Base-by-base conservation (phyloP, 2,113 vertebrate species). In the Mormoops blainvillei region DNA sequence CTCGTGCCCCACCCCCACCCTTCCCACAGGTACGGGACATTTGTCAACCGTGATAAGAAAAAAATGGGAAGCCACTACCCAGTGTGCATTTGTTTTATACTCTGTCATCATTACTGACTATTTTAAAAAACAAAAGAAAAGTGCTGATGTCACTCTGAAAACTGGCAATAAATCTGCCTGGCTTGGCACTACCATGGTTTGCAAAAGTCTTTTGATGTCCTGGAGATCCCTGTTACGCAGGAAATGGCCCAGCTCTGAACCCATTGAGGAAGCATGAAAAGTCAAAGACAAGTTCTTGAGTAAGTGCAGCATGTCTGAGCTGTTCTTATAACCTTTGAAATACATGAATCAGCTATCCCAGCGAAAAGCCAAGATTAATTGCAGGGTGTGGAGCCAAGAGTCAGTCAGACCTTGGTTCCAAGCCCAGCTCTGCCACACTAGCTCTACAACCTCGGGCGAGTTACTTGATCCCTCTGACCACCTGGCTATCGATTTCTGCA, bases 191-290 rank as follows among this genome's bases (percentile, higher is more conserved):
- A 74, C 73, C 80, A 67, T 2, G 11, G 93, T 84, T 82, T 78
- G 83, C 41, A 7, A 16, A 9, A 68, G 54, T 31, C 73, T 52
- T 70, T 24, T 95, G 88, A 95, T 96, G 89, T 92, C 95, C 94
- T 81, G 87, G 86, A 81, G 48, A 61, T 50, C 73, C 92, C 50
- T 16, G 83, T 33, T 63, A 50, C 63, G 87, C 71, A 93, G 96
- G 94, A 98, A 98, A 97, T 2, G 0, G 86, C 26, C 74, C 36
- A 20, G 91, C 85, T 71, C 92, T 91, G 93, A 97, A 82, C 95
- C 87, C 77, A 48, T 0, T 11, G 43, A 8, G 13, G 89, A 81
- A 98, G 58, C 33, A 18, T 0, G 4, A 3, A 50, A 93, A 97
- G 80, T 43, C 94, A 91, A 84, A 50, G 85, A 45, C 82, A 83